A percentile compares a stretch with the other conserved stretches of the same genome.
Conservation (phyloP, 2,888 invertebrate species). For the Eupeodes latifasciatus region DNA sequence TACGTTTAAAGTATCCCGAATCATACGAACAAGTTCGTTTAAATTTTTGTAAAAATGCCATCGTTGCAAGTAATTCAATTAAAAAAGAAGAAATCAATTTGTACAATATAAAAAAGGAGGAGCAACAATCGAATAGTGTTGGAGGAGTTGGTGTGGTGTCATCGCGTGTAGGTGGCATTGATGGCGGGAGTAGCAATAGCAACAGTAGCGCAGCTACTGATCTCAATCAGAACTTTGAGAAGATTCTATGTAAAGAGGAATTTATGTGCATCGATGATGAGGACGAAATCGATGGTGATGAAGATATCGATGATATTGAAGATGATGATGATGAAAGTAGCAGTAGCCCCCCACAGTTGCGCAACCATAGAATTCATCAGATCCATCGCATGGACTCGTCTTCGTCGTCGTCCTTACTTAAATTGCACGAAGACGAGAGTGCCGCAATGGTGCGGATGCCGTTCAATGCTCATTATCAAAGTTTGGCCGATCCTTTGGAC, state of each 20-base stretch:
- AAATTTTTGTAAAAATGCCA: constrained; percentile 79
- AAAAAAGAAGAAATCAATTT: constrained; percentile 81
- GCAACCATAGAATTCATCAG: constrained; percentile 65
- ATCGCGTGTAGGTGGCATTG: constrained; percentile 30
- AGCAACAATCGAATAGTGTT: constrained; percentile 44
- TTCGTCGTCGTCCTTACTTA: constrained; percentile 69
- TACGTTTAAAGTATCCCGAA: constrained; percentile 83
- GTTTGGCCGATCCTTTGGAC: constrained; percentile 80
- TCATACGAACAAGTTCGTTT: constrained; percentile 82
- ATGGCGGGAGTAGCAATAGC: constrained; percentile 67
- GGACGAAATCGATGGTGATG: constrained; percentile 79
- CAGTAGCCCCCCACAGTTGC: constrained; percentile 63
- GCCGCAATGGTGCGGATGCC: constrained; percentile 73
- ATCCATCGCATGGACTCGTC: constrained; percentile 68
- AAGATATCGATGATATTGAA: constrained; percentile 60
- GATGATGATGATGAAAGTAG: constrained; percentile 67
- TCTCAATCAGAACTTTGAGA: constrained; percentile 84
- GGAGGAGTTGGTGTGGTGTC: constrained; percentile 37
- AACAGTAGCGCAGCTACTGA: constrained; percentile 80
- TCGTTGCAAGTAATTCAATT: constrained; percentile 78
- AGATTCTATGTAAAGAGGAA: constrained; percentile 84
- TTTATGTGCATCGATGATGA: constrained; percentile 83
- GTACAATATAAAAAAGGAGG: constrained; percentile 65
- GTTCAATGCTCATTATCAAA: constrained; percentile 69
- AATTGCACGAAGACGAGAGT: constrained; percentile 69